These are phyloP conservation scores for Crocidura indochinensis DNA, from an alignment of 2,797 vertebrate genomes.

Conservation along the genomic window DNA sequence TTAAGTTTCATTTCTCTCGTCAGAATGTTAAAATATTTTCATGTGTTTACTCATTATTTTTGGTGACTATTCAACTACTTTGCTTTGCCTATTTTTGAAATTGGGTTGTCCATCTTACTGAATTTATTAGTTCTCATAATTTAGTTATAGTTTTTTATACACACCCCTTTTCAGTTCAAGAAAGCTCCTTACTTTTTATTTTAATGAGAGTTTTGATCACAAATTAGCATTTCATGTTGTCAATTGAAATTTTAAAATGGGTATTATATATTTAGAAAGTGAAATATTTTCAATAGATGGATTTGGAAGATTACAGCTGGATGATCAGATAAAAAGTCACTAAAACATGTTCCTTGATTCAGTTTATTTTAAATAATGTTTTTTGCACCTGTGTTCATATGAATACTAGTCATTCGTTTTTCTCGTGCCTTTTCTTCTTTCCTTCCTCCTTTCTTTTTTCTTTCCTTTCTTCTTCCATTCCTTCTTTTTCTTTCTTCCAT, in stretches of 20 bases:
- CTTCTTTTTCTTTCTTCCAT: too few species aligned
- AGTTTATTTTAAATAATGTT: not conserved
- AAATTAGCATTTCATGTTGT: not conserved
- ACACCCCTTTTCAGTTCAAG: not conserved
- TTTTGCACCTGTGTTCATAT: constrained; percentile 6
- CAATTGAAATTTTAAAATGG: not conserved
- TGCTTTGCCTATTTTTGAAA: not conserved
- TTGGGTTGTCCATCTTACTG: not conserved
- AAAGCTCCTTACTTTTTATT: constrained; percentile 17
- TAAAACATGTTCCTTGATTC: constrained; percentile 2
- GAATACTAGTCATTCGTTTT: not conserved
- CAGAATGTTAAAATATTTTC: not conserved
- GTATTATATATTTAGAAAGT: not conserved
- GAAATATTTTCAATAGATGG: constrained; percentile 5
- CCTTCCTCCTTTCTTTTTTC: too few species aligned
- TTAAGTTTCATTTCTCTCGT: constrained; percentile 1
- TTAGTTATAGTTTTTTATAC: not conserved
- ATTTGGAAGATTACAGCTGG: not conserved
- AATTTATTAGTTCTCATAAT: constrained; percentile 46
- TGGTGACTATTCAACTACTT: not conserved
- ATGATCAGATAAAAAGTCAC: constrained; percentile 10
- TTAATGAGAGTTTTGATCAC: constrained; percentile 18
- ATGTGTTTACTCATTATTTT: not conserved
- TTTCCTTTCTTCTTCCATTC: too few species aligned
- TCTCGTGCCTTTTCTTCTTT: too few species aligned